phyloP scores from a whole-genome alignment of 1,140 invertebrate genomes.

The Agrilus planipennis region DNA sequence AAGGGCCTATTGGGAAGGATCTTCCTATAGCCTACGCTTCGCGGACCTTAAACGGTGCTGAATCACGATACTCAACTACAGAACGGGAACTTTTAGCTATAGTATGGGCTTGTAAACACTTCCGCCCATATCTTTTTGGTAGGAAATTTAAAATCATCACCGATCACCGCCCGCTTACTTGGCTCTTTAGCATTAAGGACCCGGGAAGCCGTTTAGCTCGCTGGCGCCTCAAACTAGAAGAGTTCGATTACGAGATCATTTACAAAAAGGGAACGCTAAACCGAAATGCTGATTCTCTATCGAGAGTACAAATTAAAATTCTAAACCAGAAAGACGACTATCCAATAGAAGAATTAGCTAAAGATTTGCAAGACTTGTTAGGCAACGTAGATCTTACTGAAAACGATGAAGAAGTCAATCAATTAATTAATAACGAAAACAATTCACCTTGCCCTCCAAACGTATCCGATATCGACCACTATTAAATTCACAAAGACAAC shows the following conservation, averaged over 20 bases:
- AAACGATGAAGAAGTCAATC: not conserved
- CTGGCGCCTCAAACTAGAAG: conserved; percentile 17
- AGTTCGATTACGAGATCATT: conserved; percentile 5
- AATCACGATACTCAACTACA: conserved; percentile 20
- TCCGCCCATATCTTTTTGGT: not conserved
- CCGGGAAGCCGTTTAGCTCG: not conserved
- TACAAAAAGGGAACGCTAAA: conserved; percentile 32
- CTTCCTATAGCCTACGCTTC: conserved; percentile 21
- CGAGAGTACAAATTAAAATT: not conserved
- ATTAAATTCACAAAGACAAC: not conserved
- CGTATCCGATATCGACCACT: too few species aligned
- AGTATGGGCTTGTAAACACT: not conserved
- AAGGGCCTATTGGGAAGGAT: conserved; percentile 11
- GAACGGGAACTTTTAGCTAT: conserved; percentile 10
- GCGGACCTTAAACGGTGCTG: conserved; percentile 19
- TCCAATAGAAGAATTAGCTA: not conserved
- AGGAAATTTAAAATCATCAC: conserved; percentile 1
- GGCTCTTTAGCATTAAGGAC: conserved; percentile 1
- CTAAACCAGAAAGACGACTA: not conserved
- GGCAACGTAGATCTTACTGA: not conserved
- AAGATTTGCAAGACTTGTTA: not conserved
- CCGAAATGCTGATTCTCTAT: conserved; percentile 29
- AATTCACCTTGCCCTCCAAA: too few species aligned
- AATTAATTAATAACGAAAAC: not conserved
- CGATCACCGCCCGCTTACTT: not conserved